phyloP scores from a whole-genome alignment of 1,140 invertebrate genomes.

The Battus philenor region DNA sequence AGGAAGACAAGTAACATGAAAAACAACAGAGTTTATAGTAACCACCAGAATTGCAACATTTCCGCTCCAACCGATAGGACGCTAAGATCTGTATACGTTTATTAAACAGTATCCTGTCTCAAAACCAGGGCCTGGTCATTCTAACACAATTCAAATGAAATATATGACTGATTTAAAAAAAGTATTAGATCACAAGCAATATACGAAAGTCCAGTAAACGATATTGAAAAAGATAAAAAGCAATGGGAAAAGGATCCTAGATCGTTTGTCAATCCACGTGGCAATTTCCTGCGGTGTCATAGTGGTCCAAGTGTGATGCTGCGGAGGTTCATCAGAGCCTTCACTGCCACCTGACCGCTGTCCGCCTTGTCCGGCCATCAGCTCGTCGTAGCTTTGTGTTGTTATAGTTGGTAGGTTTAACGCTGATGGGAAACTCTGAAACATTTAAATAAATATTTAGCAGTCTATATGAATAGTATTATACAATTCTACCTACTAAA shows the following conservation, averaged over 20 bases:
- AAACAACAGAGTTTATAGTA: too few relatives aligned
- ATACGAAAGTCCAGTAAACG: constrained; percentile 90
- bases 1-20: too few relatives aligned
- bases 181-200: constrained; percentile 51
- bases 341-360: constrained; percentile 47
- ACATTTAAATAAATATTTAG: constrained; percentile 19
- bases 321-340: constrained; percentile 53
- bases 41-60: too few relatives aligned
- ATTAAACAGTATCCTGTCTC: too few relatives aligned
- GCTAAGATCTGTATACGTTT: too few relatives aligned
- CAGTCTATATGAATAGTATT: too few relatives aligned
- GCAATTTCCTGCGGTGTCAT: constrained; percentile 92
- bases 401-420: constrained; percentile 80
- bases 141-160: too few relatives aligned
- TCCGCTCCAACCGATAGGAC: too few relatives aligned
- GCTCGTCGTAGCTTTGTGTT: constrained; percentile 79
- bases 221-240: constrained; percentile 89
- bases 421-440: constrained; percentile 80
- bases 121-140: too few relatives aligned
- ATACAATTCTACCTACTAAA: too few relatives aligned
- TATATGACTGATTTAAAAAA: too few relatives aligned
- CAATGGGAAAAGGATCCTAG: constrained; percentile 85
- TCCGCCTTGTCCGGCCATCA: constrained; percentile 57
- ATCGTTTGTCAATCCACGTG: constrained; percentile 89
- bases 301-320: constrained; percentile 82